A percentile compares a stretch with the other conserved stretches of the same genome.
These are phyloP conservation scores for Bostrychus sinensis DNA, from an alignment of 2,113 vertebrate genomes.

Conservation along the genomic window DNA sequence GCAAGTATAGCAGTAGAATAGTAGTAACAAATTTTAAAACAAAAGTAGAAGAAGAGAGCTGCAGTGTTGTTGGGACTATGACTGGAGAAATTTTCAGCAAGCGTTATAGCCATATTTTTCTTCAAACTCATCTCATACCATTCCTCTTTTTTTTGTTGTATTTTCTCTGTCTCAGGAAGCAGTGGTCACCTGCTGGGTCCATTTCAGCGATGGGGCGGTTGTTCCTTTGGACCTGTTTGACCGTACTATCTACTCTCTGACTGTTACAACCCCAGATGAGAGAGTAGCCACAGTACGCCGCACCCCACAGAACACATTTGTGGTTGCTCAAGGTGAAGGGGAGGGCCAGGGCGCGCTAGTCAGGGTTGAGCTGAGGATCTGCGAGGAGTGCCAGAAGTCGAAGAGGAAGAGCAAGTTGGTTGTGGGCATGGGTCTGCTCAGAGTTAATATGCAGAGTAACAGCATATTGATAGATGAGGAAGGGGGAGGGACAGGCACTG, in stretches of 20 bases:
- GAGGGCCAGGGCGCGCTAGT: slow-evolving; percentile 85
- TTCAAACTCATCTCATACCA: neutral
- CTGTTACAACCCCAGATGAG: slow-evolving; percentile 86
- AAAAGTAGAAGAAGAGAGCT: too few relatives aligned
- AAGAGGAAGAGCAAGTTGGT: slow-evolving; percentile 89
- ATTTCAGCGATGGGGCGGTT: slow-evolving; percentile 91
- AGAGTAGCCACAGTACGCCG: slow-evolving; percentile 85
- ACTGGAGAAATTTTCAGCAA: neutral
- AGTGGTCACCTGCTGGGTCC: slow-evolving; percentile 90
- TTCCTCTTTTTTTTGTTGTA: slow-evolving; percentile 6
- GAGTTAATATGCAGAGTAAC: slow-evolving; percentile 80
- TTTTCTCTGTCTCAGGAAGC: slow-evolving; percentile 81
- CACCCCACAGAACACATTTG: slow-evolving; percentile 75
- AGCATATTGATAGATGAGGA: slow-evolving; percentile 40
- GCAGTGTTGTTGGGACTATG: neutral
- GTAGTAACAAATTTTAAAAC: too few relatives aligned
- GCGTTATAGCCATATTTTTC: slow-evolving; percentile 1
- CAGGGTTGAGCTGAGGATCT: slow-evolving; percentile 89
- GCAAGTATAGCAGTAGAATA: too few relatives aligned
- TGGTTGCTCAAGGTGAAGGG: slow-evolving; percentile 82
- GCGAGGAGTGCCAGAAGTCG: slow-evolving; percentile 92
- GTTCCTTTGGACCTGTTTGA: slow-evolving; percentile 89
- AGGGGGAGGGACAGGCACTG: slow-evolving; percentile 6
- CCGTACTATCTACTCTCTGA: slow-evolving; percentile 83
- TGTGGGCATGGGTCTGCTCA: slow-evolving; percentile 78